A percentile compares a stretch with the other conserved stretches of the same genome.
Conservation (phyloP, 23 tunicate genomes). For the Ciona savignyi region DNA sequence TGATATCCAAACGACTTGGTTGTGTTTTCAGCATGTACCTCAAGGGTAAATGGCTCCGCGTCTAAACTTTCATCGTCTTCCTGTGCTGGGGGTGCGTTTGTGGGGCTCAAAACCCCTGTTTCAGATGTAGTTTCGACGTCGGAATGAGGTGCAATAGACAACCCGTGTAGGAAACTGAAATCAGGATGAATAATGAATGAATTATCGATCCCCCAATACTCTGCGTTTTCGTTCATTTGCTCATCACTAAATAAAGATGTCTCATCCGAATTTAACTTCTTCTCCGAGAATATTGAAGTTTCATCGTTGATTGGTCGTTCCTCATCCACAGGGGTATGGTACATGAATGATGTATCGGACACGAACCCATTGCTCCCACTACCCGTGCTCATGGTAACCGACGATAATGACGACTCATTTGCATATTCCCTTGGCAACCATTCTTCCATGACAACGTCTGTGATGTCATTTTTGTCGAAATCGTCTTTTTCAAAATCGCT, state of each 20-base stretch:
- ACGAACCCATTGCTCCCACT: background rate
- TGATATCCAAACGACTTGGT: background rate
- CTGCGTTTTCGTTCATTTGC: background rate
- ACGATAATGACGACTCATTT: background rate
- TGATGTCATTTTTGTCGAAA: background rate
- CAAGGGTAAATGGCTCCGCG: too few relatives aligned
- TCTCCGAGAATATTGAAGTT: background rate
- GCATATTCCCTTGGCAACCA: background rate
- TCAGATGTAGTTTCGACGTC: background rate
- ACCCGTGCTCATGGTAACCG: background rate
- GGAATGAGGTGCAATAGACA: constrained; percentile 7
- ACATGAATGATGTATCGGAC: background rate
- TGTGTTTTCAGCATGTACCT: too few relatives aligned
- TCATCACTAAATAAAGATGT: background rate
- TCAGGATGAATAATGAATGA: constrained; percentile 67
- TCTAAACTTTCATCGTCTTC: background rate
- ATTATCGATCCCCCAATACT: constrained; percentile 31
- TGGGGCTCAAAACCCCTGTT: too few relatives aligned
- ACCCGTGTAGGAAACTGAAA: constrained; percentile 58
- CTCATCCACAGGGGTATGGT: background rate
- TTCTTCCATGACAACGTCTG: background rate
- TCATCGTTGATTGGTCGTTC: background rate
- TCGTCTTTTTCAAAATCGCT: background rate
- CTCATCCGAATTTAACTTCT: background rate
- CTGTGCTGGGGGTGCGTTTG: background rate